Percentiles rank a stretch among this genome's conserved stretches.
phyloP scores from a whole-genome alignment of 1,140 invertebrate genomes.

The Drosophila seguyi region DNA sequence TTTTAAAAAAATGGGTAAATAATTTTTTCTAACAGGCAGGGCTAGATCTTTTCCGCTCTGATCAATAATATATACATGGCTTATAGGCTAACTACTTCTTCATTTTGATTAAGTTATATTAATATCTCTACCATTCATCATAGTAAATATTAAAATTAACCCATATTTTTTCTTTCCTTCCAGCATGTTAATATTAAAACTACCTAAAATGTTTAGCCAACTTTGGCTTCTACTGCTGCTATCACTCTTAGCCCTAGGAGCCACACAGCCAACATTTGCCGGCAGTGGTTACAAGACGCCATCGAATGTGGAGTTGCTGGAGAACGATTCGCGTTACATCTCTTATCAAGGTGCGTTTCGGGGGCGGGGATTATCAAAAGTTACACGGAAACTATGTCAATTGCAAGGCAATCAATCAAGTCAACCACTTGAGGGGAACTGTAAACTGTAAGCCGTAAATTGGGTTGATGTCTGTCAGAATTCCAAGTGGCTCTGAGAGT shows the following conservation, averaged over 20 bases:
- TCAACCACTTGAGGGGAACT: slow-evolving; percentile 29
- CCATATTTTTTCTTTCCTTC: slow-evolving; percentile 19
- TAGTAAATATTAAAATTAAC: not conserved
- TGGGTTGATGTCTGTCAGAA: slow-evolving; percentile 67
- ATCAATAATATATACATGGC: too few species aligned
- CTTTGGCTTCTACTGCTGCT: slow-evolving; percentile 46
- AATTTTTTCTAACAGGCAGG: too few species aligned
- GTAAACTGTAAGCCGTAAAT: slow-evolving; percentile 48
- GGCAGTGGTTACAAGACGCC: slow-evolving; percentile 39
- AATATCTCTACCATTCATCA: too few species aligned
- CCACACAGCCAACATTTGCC: slow-evolving; percentile 17
- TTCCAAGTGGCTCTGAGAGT: slow-evolving; percentile 51
- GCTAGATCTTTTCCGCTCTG: too few species aligned
- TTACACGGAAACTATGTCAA: slow-evolving; percentile 65
- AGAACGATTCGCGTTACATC: slow-evolving; percentile 85
- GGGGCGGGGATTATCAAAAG: slow-evolving; percentile 61
- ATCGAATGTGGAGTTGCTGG: slow-evolving; percentile 71
- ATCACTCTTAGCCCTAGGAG: slow-evolving; percentile 43
- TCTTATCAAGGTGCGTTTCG: slow-evolving; percentile 86
- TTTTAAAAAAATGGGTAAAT: too few species aligned
- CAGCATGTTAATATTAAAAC: slow-evolving; percentile 80
- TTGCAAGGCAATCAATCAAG: slow-evolving; percentile 74
- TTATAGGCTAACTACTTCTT: too few species aligned
- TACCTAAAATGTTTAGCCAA: slow-evolving; percentile 65
- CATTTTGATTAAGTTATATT: too few species aligned